Percentiles rank a stretch among this genome's conserved stretches.
Evolutionary conservation across 1,140 invertebrate genomes (phyloP).

Genomic region (Eumaeus atala): DNA sequence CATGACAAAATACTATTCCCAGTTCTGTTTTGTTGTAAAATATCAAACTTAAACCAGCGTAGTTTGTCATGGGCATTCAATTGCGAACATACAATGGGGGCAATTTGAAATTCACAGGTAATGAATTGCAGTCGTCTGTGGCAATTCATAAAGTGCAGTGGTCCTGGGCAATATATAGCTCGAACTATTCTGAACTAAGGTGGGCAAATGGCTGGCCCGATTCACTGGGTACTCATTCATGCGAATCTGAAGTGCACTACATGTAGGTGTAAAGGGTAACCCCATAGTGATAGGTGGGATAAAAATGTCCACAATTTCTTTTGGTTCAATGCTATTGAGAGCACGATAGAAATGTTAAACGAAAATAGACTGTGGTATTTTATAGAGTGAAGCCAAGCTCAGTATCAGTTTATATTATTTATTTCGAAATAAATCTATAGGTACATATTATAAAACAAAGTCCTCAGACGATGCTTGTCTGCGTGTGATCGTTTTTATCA

Average conservation of each 20-base stretch:
- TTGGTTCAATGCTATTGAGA: conserved; percentile 32
- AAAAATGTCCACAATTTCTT: conserved; percentile 38
- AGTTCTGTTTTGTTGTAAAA: not conserved
- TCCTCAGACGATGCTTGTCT: too few species aligned
- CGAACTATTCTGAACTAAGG: conserved; percentile 32
- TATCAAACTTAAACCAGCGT: not conserved
- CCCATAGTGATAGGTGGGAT: conserved; percentile 36
- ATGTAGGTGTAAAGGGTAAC: conserved; percentile 48
- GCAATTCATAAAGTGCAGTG: conserved; percentile 28
- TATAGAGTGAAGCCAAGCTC: too few species aligned
- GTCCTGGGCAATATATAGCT: conserved; percentile 28
- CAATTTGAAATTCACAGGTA: conserved; percentile 27
- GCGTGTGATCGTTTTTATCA: too few species aligned
- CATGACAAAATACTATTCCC: too few species aligned
- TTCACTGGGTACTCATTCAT: conserved; percentile 36
- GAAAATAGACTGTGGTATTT: not conserved
- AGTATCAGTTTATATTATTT: too few species aligned
- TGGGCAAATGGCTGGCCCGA: conserved; percentile 25
- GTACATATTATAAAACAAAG: too few species aligned
- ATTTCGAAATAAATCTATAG: too few species aligned
- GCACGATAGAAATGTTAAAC: conserved; percentile 15
- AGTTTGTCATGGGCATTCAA: not conserved
- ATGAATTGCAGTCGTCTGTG: conserved; percentile 30
- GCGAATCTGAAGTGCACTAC: conserved; percentile 36
- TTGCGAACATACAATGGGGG: conserved; percentile 13